Evolutionary conservation across 2,888 invertebrate species (phyloP).

Genomic region (Acanthosoma haemorrhoidale): DNA sequence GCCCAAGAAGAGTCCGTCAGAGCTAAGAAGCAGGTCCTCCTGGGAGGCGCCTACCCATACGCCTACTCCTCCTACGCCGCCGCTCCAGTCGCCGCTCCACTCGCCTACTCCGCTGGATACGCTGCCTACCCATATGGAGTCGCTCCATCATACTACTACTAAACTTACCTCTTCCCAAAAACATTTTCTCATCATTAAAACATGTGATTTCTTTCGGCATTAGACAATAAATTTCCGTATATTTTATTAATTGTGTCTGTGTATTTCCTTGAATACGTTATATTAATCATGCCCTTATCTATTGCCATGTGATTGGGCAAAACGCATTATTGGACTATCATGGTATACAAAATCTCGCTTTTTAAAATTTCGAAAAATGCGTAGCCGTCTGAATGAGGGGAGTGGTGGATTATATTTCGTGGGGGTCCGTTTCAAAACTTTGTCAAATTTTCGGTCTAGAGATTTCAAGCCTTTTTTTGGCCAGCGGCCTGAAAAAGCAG

Average conservation of each 20-base stretch:
- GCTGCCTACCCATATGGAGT: conserved; percentile 14
- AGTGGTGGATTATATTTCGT: no score
- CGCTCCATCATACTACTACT: not conserved
- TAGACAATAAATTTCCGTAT: not conserved
- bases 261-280: no score
- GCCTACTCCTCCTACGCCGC: conserved; percentile 15
- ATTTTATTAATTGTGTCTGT: not conserved
- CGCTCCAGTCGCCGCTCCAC: conserved; percentile 1
- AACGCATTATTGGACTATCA: no score
- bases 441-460: no score
- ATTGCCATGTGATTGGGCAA: no score
- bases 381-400: no score
- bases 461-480: no score
- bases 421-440: no score
- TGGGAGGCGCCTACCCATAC: conserved; percentile 35
- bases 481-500: no score
- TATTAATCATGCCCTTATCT: no score
- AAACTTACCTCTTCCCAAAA: not conserved
- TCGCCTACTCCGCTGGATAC: conserved; percentile 37
- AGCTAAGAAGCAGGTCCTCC: conserved; percentile 34
- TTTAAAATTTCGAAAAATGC: no score
- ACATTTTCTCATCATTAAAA: not conserved
- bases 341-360: no score
- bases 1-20: conserved; percentile 28
- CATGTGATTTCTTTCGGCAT: not conserved